Conservation (phyloP, 2,888 invertebrate genomes). For the Cynaeus angustus region DNA sequence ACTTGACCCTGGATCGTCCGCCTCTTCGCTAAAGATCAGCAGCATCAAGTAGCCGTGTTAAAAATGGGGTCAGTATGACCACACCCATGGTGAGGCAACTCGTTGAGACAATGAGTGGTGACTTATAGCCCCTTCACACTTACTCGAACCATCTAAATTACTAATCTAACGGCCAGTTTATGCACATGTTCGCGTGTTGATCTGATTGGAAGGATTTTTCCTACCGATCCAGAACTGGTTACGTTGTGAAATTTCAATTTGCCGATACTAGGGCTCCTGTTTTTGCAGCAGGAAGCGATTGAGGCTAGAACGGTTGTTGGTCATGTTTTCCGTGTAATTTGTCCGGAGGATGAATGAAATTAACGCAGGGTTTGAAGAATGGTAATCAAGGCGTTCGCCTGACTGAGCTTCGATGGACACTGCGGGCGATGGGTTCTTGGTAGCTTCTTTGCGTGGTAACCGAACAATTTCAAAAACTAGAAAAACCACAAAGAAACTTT, state of each 20-base stretch:
- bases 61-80: conserved; percentile 54
- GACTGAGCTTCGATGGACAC: conserved; percentile 27
- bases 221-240: conserved; percentile 8
- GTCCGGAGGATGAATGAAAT: conserved; percentile 38
- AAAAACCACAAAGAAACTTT: neutral
- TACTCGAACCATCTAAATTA: conserved; percentile 47
- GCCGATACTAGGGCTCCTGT: conserved; percentile 21
- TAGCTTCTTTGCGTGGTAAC: conserved; percentile 11
- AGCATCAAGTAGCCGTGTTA: conserved; percentile 43
- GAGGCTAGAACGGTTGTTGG: conserved; percentile 9
- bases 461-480: no score
- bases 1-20: conserved; percentile 34
- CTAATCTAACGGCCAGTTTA: conserved; percentile 45
- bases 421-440: conserved; percentile 32
- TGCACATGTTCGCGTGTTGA: conserved; percentile 33
- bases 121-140: conserved; percentile 47
- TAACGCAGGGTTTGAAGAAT: conserved; percentile 34
- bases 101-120: conserved; percentile 39
- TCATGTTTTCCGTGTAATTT: conserved; percentile 24
- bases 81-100: conserved; percentile 52
- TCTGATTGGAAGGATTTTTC: conserved; percentile 27
- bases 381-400: conserved; percentile 40
- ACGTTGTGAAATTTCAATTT: conserved; percentile 30
- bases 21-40: conserved; percentile 35
- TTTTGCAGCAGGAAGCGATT: conserved; percentile 18